These are phyloP conservation scores for Julus scandinavius DNA, from an alignment of 2,888 invertebrate genomes.

Conservation along the genomic window DNA sequence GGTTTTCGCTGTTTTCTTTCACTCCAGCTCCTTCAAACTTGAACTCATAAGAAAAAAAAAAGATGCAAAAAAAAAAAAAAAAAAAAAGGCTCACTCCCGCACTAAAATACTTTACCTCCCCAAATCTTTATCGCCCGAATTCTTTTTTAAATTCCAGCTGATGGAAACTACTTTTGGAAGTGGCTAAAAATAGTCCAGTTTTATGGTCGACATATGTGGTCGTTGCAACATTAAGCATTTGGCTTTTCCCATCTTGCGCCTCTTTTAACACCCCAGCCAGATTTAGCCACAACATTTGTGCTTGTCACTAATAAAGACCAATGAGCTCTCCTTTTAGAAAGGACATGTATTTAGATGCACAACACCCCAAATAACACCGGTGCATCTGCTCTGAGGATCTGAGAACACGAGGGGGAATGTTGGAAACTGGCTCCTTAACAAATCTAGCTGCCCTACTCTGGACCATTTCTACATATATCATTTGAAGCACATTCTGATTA, in stretches of 20 bases:
- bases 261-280: slow-evolving; percentile 45
- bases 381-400: neutral
- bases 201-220: slow-evolving; percentile 48
- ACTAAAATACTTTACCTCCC: slow-evolving; percentile 37
- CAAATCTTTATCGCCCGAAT: neutral
- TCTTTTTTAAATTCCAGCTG: slow-evolving; percentile 45
- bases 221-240: slow-evolving; percentile 37
- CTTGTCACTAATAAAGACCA: slow-evolving; percentile 42
- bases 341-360: slow-evolving; percentile 14
- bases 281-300: slow-evolving; percentile 43
- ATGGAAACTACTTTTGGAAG: slow-evolving; percentile 30
- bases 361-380: neutral
- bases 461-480: too few species aligned
- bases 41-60: slow-evolving; percentile 7
- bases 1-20: slow-evolving; percentile 24
- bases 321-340: slow-evolving; percentile 35
- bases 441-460: too few species aligned
- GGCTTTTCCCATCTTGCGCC: slow-evolving; percentile 33
- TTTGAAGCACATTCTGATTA: too few species aligned
- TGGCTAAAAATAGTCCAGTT: slow-evolving; percentile 7
- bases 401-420: neutral
- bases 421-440: neutral
- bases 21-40: slow-evolving; percentile 43
- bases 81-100: neutral
- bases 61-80: neutral